These are phyloP conservation scores for Polyommatus iphigenia DNA, from an alignment of 2,888 invertebrate species.

Conservation along the genomic window DNA sequence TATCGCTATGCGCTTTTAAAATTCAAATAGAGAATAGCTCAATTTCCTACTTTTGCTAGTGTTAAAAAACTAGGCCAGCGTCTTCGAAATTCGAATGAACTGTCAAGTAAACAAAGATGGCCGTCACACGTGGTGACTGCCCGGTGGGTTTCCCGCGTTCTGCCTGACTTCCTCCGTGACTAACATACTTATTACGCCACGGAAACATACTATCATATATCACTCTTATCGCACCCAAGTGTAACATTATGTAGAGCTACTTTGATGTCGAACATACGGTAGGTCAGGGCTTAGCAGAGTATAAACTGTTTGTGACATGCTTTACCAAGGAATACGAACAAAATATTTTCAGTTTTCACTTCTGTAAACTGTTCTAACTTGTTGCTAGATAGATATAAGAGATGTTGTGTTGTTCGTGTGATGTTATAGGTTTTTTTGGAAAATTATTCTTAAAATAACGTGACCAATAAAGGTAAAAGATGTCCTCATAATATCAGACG, in stretches of 20 bases:
- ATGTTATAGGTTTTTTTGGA: background rate
- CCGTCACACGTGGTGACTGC: slow-evolving; percentile 7
- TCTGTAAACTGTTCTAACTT: no score
- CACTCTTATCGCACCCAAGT: background rate
- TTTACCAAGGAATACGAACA: no score
- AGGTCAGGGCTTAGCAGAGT: background rate
- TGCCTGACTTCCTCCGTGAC: slow-evolving; percentile 22
- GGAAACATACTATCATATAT: slow-evolving; percentile 5
- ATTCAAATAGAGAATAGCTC: background rate
- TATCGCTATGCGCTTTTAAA: no score
- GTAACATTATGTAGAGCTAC: background rate
- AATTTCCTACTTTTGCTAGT: background rate
- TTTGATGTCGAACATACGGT: background rate
- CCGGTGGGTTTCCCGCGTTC: slow-evolving; percentile 22
- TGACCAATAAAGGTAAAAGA: background rate
- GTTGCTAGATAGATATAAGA: no score
- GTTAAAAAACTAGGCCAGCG: background rate
- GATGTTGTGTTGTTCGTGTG: background rate
- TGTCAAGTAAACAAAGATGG: slow-evolving; percentile 19
- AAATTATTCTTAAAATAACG: background rate
- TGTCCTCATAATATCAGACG: background rate
- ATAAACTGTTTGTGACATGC: no score
- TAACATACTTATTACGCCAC: slow-evolving; percentile 8
- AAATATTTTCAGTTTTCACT: no score
- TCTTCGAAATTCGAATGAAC: background rate